Evolutionary conservation across 2,113 vertebrate species (phyloP), one percentile per base, ranked within the genome.

Genomic region (Platycercus adscitus): DNA sequence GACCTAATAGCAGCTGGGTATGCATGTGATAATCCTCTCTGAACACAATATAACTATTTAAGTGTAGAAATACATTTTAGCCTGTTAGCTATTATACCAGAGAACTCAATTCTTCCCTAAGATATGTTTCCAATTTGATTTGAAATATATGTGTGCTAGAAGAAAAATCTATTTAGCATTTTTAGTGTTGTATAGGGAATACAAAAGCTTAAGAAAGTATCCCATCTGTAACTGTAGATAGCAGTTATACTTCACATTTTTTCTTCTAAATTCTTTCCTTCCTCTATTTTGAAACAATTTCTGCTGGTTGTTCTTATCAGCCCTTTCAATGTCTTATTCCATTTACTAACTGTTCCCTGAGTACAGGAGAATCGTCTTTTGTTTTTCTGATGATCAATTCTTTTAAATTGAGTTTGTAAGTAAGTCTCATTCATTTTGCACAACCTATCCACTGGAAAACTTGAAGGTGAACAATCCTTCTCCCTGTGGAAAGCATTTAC

Each of bases 381-480:
- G 56, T 76, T 94, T 87, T 81, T 77, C 76, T 93, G 44, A 49
- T 73, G 35, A 80, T 92, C 52, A 79, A 4, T 84, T 87, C 33
- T 95, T 96, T 89, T 73, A 94, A 91, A 97, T 56, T 86, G 73
- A 81, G 25, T 13, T 81, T 69, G 37, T 80, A 83, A 65, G 52
- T 63, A 61, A 69, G n/a, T 78, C 43, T 75, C 41, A 33, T 53
- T 91, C 68, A 76, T 89, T 96, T 91, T 89, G 15, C 33, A 73
- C 46, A 56, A 11, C 43, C 28, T 87, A 19, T 70, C 46, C 53
- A 60, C n/a, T 86, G 53, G 18, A 85, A 95, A 78, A 76, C 63
- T 68, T 68, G 35, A 88, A 56, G 16, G 61, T 84, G 44, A 88
- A 47, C 18, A 37, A 53, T 86, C 17, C n/a, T 68, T 69, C n/a